These are phyloP conservation scores for Sesia apiformis DNA, from an alignment of 2,888 invertebrate species.

Conservation along the genomic window DNA sequence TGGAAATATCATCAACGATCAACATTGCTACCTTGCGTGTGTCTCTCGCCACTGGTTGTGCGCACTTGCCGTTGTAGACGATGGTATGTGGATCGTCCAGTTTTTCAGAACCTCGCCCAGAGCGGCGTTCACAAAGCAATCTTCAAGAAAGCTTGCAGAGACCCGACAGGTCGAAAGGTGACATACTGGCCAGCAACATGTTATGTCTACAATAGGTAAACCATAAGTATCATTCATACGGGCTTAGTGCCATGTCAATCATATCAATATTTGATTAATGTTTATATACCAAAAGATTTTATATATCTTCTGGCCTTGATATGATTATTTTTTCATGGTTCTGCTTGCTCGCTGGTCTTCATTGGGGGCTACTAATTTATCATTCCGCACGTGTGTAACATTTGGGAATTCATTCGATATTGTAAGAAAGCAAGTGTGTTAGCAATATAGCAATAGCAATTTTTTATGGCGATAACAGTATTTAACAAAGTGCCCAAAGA, in stretches of 20 bases:
- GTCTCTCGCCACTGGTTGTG: slow-evolving; percentile 52
- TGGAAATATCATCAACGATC: slow-evolving; percentile 63
- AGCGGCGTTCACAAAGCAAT: slow-evolving; percentile 64
- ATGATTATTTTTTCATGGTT: slow-evolving; percentile 59
- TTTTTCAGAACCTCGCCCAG: slow-evolving; percentile 73
- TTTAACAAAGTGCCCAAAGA: too few relatives aligned
- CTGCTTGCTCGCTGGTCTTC: slow-evolving; percentile 13
- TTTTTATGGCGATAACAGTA: too few relatives aligned
- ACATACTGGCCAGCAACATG: slow-evolving; percentile 67
- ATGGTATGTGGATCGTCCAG: slow-evolving; percentile 75
- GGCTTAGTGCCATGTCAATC: slow-evolving; percentile 52
- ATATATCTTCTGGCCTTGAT: slow-evolving; percentile 29
- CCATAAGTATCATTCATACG: slow-evolving; percentile 73
- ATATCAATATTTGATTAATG: slow-evolving; percentile 43
- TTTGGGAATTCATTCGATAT: too few relatives aligned
- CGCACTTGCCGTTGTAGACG: slow-evolving; percentile 70
- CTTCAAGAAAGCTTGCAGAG: slow-evolving; percentile 55
- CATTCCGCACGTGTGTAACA: too few relatives aligned
- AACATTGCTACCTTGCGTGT: slow-evolving; percentile 52
- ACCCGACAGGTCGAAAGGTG: slow-evolving; percentile 61
- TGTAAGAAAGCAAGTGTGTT: too few relatives aligned
- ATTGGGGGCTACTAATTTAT: too few relatives aligned
- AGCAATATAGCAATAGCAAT: too few relatives aligned
- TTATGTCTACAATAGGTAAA: slow-evolving; percentile 68
- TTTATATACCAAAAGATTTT: slow-evolving; percentile 12